Evolutionary conservation across 2,888 invertebrate genomes (phyloP).

Genomic region (Sphaeridia pumilis): DNA sequence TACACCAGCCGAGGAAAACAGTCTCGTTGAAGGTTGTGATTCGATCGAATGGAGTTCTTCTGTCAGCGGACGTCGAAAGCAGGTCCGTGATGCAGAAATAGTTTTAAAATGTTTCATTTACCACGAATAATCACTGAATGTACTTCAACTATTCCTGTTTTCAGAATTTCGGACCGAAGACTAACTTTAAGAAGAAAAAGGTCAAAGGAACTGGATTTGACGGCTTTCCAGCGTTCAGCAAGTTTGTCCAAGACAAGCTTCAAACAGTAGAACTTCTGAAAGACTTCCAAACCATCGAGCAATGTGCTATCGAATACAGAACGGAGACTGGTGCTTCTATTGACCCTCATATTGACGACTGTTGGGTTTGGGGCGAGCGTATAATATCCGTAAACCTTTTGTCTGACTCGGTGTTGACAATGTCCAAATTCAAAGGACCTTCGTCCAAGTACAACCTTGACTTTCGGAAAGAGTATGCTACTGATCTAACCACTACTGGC

Average conservation of each 20-base stretch:
- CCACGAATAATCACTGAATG: neutral
- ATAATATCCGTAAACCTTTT: conserved; percentile 83
- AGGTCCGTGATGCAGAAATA: conserved; percentile 45
- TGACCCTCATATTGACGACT: conserved; percentile 96
- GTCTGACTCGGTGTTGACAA: conserved; percentile 67
- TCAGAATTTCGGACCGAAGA: conserved; percentile 92
- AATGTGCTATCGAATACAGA: conserved; percentile 90
- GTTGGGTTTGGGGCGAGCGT: conserved; percentile 99
- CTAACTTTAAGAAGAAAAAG: conserved; percentile 91
- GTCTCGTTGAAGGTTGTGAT: conserved; percentile 59
- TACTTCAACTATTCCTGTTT: conserved; percentile 21
- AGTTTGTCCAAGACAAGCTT: conserved; percentile 67
- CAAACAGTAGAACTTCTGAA: conserved; percentile 48
- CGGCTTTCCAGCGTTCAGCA: conserved; percentile 73
- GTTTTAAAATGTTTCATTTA: neutral
- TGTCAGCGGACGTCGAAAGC: conserved; percentile 91
- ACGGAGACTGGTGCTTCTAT: conserved; percentile 80
- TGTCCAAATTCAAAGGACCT: conserved; percentile 52
- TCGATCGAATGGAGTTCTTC: conserved; percentile 75
- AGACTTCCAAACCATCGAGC: conserved; percentile 75
- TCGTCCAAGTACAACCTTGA: conserved; percentile 36
- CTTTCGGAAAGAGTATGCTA: conserved; percentile 1
- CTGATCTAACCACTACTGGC: neutral
- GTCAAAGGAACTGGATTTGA: conserved; percentile 62
- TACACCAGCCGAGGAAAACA: conserved; percentile 52